Percentiles rank a stretch among this genome's conserved stretches.
Evolutionary conservation across 2,888 invertebrate species (phyloP).

Genomic region (Flexamia atlantica): DNA sequence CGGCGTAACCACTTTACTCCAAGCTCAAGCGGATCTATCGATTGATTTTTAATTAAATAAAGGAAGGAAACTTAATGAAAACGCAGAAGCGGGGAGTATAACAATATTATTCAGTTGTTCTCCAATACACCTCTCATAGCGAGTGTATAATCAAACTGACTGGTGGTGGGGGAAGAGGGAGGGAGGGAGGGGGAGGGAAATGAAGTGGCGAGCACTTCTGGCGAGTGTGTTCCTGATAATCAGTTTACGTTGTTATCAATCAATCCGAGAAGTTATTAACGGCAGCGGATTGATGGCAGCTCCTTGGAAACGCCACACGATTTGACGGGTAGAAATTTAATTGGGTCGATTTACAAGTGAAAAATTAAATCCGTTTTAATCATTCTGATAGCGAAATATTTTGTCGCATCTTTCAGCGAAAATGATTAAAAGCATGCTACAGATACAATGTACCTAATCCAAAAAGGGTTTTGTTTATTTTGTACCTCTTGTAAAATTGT

Average conservation of each 20-base stretch:
- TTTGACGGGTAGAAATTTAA: background rate
- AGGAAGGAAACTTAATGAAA: slow-evolving; percentile 24
- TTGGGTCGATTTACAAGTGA: slow-evolving; percentile 21
- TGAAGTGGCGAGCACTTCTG: slow-evolving; percentile 48
- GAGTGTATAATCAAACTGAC: slow-evolving; percentile 36
- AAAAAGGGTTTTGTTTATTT: too few relatives aligned
- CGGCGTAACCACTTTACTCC: background rate
- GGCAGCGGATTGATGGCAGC: background rate
- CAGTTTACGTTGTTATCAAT: slow-evolving; percentile 47
- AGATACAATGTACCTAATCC: too few relatives aligned
- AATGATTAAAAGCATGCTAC: too few relatives aligned
- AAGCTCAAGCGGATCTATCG: background rate
- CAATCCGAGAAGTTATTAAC: slow-evolving; percentile 45
- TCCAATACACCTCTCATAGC: slow-evolving; percentile 6
- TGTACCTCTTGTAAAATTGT: too few relatives aligned
- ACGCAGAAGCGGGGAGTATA: background rate
- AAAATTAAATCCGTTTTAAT: too few relatives aligned
- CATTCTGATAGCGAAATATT: too few relatives aligned
- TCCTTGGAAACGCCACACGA: background rate
- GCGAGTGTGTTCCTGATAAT: slow-evolving; percentile 45
- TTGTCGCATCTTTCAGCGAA: too few relatives aligned
- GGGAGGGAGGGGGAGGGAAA: background rate
- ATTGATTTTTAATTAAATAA: slow-evolving; percentile 26
- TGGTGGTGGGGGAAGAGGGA: background rate
- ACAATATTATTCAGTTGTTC: slow-evolving; percentile 37